Conservation (phyloP, 1,140 invertebrate genomes). For the Lordiphosa collinella region DNA sequence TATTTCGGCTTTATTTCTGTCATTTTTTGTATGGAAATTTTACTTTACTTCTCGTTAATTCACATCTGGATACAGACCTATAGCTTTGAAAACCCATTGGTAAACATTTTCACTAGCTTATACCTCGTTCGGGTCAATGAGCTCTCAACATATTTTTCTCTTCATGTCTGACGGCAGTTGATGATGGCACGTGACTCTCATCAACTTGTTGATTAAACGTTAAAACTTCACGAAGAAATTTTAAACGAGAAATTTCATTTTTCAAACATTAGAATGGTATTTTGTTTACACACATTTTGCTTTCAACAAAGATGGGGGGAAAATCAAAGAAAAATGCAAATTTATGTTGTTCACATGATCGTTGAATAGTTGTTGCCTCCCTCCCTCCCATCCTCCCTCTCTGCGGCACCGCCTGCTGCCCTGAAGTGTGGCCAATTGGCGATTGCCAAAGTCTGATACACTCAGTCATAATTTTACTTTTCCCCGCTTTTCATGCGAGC, state of each 20-base stretch:
- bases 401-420: neutral
- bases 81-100: too few relatives aligned
- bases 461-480: slow-evolving; percentile 33
- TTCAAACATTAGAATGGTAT: neutral
- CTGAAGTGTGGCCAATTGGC: slow-evolving; percentile 52
- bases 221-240: neutral
- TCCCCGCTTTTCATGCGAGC: slow-evolving; percentile 21
- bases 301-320: too few relatives aligned
- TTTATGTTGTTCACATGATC: slow-evolving; percentile 19
- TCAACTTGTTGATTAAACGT: neutral
- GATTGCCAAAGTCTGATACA: slow-evolving; percentile 21
- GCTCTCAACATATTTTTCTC: slow-evolving; percentile 1
- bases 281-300: too few relatives aligned
- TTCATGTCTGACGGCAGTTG: too few relatives aligned
- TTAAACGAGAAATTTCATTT: neutral
- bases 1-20: too few relatives aligned
- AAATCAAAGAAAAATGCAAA: slow-evolving; percentile 1
- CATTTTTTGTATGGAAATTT: too few relatives aligned
- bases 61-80: too few relatives aligned
- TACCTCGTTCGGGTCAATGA: too few relatives aligned
- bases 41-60: too few relatives aligned
- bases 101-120: too few relatives aligned
- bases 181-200: too few relatives aligned
- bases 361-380: neutral
- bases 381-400: too few relatives aligned